Conservation (phyloP, 2,888 invertebrate genomes). For the Pediacus dermestoides region DNA sequence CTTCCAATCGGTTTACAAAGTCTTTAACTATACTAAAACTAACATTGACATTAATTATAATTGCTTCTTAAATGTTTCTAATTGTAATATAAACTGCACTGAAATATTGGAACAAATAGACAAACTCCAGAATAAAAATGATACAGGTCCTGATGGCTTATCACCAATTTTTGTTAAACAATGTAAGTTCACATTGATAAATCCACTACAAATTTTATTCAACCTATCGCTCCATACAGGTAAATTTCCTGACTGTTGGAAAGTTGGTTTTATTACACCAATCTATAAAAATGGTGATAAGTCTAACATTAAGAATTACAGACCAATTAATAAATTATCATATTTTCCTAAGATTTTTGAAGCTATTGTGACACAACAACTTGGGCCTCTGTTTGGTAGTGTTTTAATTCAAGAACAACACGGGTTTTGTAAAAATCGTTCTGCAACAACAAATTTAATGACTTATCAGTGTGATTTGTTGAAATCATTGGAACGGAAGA, state of each 20-base stretch:
- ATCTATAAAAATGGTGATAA: constrained; percentile 3
- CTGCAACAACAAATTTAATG: not conserved
- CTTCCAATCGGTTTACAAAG: too few relatives aligned
- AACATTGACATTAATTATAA: too few relatives aligned
- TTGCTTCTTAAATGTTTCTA: too few relatives aligned
- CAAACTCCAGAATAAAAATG: not conserved
- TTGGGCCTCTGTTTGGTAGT: not conserved
- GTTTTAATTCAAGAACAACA: constrained; percentile 1
- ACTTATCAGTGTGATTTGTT: not conserved
- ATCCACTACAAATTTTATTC: not conserved
- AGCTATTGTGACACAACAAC: not conserved
- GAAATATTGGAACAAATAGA: too few relatives aligned
- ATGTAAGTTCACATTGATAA: not conserved
- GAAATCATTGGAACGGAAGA: not conserved
- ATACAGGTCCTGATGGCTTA: constrained; percentile 1
- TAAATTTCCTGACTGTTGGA: not conserved
- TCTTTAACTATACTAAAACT: too few relatives aligned
- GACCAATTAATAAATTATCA: not conserved
- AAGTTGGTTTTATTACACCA: not conserved
- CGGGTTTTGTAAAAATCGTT: not conserved
- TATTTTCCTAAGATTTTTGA: constrained; percentile 1
- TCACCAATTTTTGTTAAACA: not conserved
- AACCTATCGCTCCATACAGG: not conserved
- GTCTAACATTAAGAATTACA: not conserved
- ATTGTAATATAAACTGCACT: too few relatives aligned